Evolutionary conservation across 1,140 invertebrate species (phyloP).

Genomic region (Drosophila rufa): DNA sequence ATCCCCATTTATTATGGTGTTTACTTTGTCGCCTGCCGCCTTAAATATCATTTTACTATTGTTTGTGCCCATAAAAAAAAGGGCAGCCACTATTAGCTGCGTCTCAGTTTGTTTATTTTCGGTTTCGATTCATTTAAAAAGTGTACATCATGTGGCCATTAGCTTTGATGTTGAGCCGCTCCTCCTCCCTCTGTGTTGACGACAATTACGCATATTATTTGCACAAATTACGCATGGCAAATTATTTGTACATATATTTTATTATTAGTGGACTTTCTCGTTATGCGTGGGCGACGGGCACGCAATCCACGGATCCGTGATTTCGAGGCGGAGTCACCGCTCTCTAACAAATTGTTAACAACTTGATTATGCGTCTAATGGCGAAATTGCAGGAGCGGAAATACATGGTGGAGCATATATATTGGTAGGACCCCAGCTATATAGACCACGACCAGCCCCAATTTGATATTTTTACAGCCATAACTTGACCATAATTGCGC

Average conservation of each 20-base stretch:
- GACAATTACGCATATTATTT: slow-evolving; percentile 81
- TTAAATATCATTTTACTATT: slow-evolving; percentile 68
- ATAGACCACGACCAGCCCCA: slow-evolving; percentile 46
- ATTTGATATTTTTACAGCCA: slow-evolving; percentile 60
- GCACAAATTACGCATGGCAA: slow-evolving; percentile 82
- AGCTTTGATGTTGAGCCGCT: slow-evolving; percentile 66
- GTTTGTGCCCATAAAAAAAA: slow-evolving; percentile 61
- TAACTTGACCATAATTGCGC: slow-evolving; percentile 75
- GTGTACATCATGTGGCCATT: slow-evolving; percentile 47
- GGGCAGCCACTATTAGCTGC: slow-evolving; percentile 38
- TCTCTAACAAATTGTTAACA: slow-evolving; percentile 76
- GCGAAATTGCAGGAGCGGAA: slow-evolving; percentile 59
- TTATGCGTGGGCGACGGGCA: slow-evolving; percentile 58
- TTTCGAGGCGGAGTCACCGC: slow-evolving; percentile 56
- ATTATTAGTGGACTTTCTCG: slow-evolving; percentile 67
- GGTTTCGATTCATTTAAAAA: slow-evolving; percentile 57
- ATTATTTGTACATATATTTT: slow-evolving; percentile 63
- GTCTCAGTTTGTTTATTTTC: slow-evolving; percentile 53
- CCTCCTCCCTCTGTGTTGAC: not conserved
- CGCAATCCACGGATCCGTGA: slow-evolving; percentile 49
- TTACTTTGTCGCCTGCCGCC: slow-evolving; percentile 78
- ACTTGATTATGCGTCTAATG: slow-evolving; percentile 82
- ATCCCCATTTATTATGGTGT: slow-evolving; percentile 60
- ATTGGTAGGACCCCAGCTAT: slow-evolving; percentile 3
- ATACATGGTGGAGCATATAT: slow-evolving; percentile 22